A percentile compares a stretch with the other conserved stretches of the same genome.
Evolutionary conservation across 2,888 invertebrate genomes (phyloP).

Genomic region (Zele albiditarsus): DNA sequence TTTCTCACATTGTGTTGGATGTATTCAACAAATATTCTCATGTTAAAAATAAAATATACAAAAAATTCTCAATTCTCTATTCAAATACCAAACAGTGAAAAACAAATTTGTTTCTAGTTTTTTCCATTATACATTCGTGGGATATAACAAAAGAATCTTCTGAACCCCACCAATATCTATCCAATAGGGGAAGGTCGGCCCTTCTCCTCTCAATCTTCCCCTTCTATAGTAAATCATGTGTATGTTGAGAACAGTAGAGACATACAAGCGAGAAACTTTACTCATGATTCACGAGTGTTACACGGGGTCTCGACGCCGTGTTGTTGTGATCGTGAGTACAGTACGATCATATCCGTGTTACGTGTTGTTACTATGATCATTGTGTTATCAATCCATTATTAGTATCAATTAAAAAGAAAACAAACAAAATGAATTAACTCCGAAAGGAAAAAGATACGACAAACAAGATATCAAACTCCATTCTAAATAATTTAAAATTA

Average conservation of each 20-base stretch:
- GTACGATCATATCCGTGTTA: slow-evolving; percentile 27
- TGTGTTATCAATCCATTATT: background rate
- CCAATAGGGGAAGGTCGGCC: slow-evolving; percentile 47
- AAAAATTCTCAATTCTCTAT: background rate
- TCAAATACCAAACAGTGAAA: background rate
- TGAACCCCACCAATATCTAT: slow-evolving; percentile 36
- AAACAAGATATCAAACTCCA: background rate
- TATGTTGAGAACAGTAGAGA: background rate
- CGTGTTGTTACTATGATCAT: slow-evolving; percentile 16
- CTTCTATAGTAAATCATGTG: slow-evolving; percentile 1
- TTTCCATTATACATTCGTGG: no score
- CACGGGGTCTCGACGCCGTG: background rate
- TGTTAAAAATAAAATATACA: no score
- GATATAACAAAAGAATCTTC: slow-evolving; percentile 2
- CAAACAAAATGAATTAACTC: background rate
- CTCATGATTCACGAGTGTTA: slow-evolving; percentile 20
- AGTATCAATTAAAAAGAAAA: background rate
- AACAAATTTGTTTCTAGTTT: background rate
- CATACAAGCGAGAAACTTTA: slow-evolving; percentile 9
- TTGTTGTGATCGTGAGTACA: slow-evolving; percentile 5
- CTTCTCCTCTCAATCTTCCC: slow-evolving; percentile 40
- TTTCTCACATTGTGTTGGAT: no score
- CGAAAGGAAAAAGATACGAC: background rate
- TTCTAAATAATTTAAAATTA: slow-evolving; percentile 4
- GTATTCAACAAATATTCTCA: no score